phyloP scores from a whole-genome alignment of 2,113 vertebrate species.

The Silurus asotus region DNA sequence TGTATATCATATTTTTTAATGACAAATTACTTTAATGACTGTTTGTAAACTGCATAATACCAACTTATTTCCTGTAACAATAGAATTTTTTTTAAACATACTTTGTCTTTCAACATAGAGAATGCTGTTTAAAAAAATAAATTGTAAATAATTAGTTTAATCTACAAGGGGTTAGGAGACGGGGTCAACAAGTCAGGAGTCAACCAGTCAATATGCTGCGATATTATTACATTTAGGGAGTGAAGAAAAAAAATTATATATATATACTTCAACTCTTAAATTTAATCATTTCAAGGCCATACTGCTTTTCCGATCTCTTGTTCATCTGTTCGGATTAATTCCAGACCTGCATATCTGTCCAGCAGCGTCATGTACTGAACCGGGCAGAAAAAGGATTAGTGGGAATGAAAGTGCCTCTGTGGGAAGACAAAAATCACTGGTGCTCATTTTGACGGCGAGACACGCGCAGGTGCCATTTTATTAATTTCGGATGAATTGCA shows the following conservation, averaged over 20 bases:
- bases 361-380: constrained; percentile 21
- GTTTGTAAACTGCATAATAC: not conserved
- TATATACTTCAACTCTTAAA: too few species aligned
- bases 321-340: constrained; percentile 40
- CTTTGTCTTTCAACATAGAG: not conserved
- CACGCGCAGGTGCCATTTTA: constrained; percentile 60
- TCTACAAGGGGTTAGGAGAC: not conserved
- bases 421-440: constrained; percentile 57
- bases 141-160: not conserved
- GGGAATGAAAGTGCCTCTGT: constrained; percentile 53
- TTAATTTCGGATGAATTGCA: constrained; percentile 33
- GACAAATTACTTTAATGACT: too few species aligned
- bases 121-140: not conserved
- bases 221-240: not conserved
- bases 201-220: not conserved
- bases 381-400: constrained; percentile 43
- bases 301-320: constrained; percentile 34
- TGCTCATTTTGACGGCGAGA: constrained; percentile 54
- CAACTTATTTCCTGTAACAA: not conserved
- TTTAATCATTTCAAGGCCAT: not conserved
- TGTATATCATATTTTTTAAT: not conserved
- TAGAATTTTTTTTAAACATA: not conserved
- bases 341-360: constrained; percentile 46
- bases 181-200: not conserved
- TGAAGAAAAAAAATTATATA: too few species aligned